Evolutionary conservation across 2,113 vertebrate species (phyloP), one percentile per base, ranked within the genome.

Genomic region (Esox niger): DNA sequence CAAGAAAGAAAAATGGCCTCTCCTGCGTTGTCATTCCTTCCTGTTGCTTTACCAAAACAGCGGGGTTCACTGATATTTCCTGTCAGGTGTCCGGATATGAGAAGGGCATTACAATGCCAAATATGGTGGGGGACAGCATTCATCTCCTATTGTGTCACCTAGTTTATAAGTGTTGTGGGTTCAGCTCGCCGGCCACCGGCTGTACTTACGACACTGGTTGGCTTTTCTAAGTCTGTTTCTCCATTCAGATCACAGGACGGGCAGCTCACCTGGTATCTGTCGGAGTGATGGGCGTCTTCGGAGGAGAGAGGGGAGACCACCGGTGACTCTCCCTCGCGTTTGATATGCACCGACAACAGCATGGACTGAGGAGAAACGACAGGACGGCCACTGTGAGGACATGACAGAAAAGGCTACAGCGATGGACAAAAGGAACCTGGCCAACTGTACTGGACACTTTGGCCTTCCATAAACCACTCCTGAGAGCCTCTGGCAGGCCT

Each of bases 331-430:
- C 97, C 97, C 94, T 99, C 97, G 66, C 97, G 93, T 89, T 99
- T 99, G 93, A 99, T 98, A 87, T 97, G 95, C 86, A 97, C 94
- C 2, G 96, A 98, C 93, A 99, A 89, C 92, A 99, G 91, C 91
- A 98, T 92, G 63, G 97, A 96, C 97, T 99, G 82, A 58, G 84
- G 89, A 80, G 88, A 83, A 84, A 88, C 81, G 84, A 21, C 21
- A 43, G 27, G 27, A 27, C 25, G 57, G 17, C 54, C 61, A 15
- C 11, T 23, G 47, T 7, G 60, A 63, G 29, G 15, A 33, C 13
- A 33, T 8, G 2, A 55, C n/a, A 21, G 47, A 10, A 1, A 47
- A 33, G n/a, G 21, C 5, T 10, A 30, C 26, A 54, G 46, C 59
- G 43, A 83, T 61, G 84, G 89, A 83, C 59, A 70, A 23, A 54